Conservation (phyloP, 2,888 invertebrate genomes). For the Alviniconcha strummeri region DNA sequence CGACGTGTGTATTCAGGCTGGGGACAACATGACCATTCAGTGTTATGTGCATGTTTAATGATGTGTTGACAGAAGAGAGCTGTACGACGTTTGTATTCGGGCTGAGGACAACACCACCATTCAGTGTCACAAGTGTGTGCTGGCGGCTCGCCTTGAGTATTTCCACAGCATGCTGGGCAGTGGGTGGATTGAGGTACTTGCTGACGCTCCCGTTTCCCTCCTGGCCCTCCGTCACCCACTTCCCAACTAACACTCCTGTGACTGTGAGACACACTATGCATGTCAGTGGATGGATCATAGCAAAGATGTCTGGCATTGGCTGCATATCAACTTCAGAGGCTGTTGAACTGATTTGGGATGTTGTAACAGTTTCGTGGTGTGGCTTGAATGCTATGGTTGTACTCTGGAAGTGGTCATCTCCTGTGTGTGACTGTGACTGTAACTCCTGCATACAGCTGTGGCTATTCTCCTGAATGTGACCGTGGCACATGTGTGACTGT, state of each 20-base stretch:
- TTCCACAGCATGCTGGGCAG: constrained; percentile 89
- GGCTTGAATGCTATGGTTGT: not conserved
- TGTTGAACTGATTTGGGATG: not conserved
- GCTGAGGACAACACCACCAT: constrained; percentile 72
- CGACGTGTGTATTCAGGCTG: constrained; percentile 80
- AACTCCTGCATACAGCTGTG: no score
- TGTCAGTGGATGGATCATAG: no score
- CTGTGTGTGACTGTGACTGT: no score
- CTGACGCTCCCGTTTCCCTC: no score
- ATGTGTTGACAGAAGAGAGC: constrained; percentile 66
- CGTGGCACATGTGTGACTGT: no score
- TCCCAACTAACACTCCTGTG: no score
- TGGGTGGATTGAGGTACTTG: constrained; percentile 83
- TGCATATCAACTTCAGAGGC: no score
- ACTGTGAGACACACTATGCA: no score
- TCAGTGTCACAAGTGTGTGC: constrained; percentile 86
- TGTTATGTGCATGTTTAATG: constrained; percentile 84
- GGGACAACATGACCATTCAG: constrained; percentile 70
- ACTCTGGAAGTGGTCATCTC: no score
- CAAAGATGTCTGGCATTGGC: no score
- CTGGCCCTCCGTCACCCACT: no score
- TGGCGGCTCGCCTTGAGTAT: constrained; percentile 88
- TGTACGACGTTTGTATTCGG: constrained; percentile 81
- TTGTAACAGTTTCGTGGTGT: not conserved
- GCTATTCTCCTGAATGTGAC: no score